phyloP scores from a whole-genome alignment of 1,140 invertebrate species.

The Glossosoma conforme region DNA sequence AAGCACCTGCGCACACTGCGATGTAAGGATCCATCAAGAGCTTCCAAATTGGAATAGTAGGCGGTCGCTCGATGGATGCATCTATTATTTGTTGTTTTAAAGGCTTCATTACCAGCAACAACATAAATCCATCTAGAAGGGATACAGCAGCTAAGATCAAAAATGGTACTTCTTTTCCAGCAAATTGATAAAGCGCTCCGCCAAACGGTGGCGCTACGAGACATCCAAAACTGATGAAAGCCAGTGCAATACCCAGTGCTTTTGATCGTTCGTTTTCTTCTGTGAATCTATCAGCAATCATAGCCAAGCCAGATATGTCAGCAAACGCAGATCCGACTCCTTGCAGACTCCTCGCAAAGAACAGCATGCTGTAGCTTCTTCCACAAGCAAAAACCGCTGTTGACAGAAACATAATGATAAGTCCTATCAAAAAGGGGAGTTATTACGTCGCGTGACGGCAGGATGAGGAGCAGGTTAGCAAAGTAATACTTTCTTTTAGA shows the following conservation, averaged over 20 bases:
- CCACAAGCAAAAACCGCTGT: constrained; percentile 98
- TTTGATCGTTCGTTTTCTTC: constrained; percentile 93
- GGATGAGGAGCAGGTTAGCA: no score
- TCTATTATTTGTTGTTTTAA: constrained; percentile 76
- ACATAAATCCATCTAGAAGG: constrained; percentile 88
- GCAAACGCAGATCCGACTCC: constrained; percentile 99
- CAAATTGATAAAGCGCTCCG: constrained; percentile 93
- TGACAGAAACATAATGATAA: constrained; percentile 97
- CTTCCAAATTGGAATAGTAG: constrained; percentile 83
- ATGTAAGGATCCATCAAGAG: constrained; percentile 98
- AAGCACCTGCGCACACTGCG: constrained; percentile 90
- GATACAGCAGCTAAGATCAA: constrained; percentile 93
- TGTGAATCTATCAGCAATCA: constrained; percentile 98
- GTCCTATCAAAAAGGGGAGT: no score
- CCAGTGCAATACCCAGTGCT: constrained; percentile 94
- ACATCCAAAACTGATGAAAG: constrained; percentile 99
- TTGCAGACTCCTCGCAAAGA: constrained; percentile 96
- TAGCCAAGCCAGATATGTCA: constrained; percentile 95
- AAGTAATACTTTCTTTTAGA: no score
- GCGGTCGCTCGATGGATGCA: constrained; percentile 55
- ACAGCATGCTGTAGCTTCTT: constrained; percentile 88
- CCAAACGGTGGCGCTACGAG: constrained; percentile 99
- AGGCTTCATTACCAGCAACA: constrained; percentile 95
- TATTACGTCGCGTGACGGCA: no score
- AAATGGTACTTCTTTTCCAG: constrained; percentile 97